A percentile compares a stretch with the other conserved stretches of the same genome.
phyloP scores from a whole-genome alignment of 2,888 invertebrate species.

The Hylaea fasciaria region DNA sequence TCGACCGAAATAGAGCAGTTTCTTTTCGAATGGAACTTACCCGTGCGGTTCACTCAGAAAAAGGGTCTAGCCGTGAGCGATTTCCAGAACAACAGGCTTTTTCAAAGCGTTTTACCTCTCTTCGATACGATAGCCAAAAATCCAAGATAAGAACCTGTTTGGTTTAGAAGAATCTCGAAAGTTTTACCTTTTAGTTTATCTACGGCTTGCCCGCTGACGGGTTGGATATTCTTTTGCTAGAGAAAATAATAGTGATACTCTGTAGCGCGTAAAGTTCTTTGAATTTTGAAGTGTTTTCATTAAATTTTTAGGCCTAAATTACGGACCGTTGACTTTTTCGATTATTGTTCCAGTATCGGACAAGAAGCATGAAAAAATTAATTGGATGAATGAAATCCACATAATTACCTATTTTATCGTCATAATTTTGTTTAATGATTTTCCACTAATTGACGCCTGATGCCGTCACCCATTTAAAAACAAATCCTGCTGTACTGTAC shows the following conservation, averaged over 20 bases:
- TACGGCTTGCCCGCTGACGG: conserved; percentile 41
- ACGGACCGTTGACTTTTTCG: no score
- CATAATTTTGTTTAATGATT: no score
- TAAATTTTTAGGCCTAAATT: no score
- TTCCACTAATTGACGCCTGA: no score
- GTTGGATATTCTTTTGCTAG: conserved; percentile 13
- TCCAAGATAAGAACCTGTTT: conserved; percentile 55
- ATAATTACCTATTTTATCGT: no score
- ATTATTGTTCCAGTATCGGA: no score
- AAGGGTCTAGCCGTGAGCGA: conserved; percentile 62
- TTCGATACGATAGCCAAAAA: conserved; percentile 59
- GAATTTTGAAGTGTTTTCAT: not conserved
- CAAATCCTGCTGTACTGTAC: no score
- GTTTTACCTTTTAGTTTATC: conserved; percentile 50
- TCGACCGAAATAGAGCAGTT: conserved; percentile 28
- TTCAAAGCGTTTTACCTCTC: conserved; percentile 49
- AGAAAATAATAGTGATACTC: conserved; percentile 4
- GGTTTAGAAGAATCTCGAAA: conserved; percentile 52
- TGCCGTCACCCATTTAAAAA: no score
- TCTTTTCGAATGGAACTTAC: conserved; percentile 50
- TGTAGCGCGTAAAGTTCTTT: conserved; percentile 6
- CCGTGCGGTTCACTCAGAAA: conserved; percentile 50
- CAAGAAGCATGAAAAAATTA: no score
- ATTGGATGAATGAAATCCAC: no score
- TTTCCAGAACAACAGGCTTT: conserved; percentile 60